Evolutionary conservation across 1,140 invertebrate species (phyloP).

Genomic region (Heliconius eleuchia): DNA sequence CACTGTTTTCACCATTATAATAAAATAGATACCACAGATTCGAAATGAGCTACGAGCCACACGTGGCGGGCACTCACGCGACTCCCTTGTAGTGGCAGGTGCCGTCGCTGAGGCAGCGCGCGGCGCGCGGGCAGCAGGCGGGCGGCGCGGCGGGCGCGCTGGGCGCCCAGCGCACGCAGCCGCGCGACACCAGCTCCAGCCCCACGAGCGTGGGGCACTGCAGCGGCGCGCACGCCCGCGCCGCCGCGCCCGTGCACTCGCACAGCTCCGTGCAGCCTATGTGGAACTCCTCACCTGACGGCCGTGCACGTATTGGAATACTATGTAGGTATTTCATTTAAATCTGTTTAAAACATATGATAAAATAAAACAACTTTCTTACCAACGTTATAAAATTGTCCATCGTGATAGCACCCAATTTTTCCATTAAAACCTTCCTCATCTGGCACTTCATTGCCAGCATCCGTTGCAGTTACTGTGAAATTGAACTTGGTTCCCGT

Average conservation of each 20-base stretch:
- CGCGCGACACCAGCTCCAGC: constrained; percentile 89
- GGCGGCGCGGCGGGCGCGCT: constrained; percentile 88
- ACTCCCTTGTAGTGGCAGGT: constrained; percentile 87
- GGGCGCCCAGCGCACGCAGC: constrained; percentile 92
- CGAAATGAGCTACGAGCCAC: too few species aligned
- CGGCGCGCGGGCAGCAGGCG: constrained; percentile 90
- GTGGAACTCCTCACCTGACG: constrained; percentile 86
- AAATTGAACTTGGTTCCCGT: constrained; percentile 77
- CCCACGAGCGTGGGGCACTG: constrained; percentile 92
- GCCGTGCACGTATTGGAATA: too few species aligned
- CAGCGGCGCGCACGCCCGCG: constrained; percentile 88
- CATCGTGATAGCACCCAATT: constrained; percentile 70
- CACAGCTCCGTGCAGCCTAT: constrained; percentile 89
- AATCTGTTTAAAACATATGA: too few species aligned
- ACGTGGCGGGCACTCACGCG: constrained; percentile 66
- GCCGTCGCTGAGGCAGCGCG: constrained; percentile 89
- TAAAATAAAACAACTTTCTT: constrained; percentile 32
- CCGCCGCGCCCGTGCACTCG: constrained; percentile 82
- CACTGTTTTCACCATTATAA: too few species aligned
- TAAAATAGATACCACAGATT: too few species aligned
- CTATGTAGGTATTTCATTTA: too few species aligned
- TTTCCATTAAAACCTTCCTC: constrained; percentile 54
- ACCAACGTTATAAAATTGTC: constrained; percentile 73
- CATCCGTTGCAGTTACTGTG: constrained; percentile 65
- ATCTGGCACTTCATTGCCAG: constrained; percentile 54